Evolutionary conservation across 2,113 vertebrate genomes (phyloP), one percentile per base, ranked within the genome.

Genomic region (Sisor rabdophorus): DNA sequence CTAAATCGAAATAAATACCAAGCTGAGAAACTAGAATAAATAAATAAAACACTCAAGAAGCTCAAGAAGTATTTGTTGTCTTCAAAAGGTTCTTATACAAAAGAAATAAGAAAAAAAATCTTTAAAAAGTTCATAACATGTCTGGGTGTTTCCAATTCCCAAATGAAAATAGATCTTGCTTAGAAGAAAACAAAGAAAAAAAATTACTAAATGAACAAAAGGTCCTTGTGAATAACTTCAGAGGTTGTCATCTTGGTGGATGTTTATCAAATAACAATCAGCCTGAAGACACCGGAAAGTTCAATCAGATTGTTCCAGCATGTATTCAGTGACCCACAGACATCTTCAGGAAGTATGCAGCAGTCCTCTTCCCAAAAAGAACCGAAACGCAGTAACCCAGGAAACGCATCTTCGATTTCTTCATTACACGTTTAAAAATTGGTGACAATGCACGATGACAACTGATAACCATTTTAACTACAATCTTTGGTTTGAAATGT

Each of bases 291-390:
- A 52, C 19, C 9, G 11, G 15, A 16, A 28, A 16, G 2, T 28
- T 8, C 16, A 20, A 53, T 30, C 24, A 56, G 52, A 54, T 54
- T 20, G 19, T 32, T 63, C 16, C 63, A 58, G 19, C 15, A 56
- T 44, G 24, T 6, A 4, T 54, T 75, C 59, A 47, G 12, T 17
- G 13, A 15, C 1, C 10, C 12, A 1, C 15, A 22, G 10, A 58
- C 61, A 40, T 55, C 74, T 58, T 22, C 63, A 11, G 24, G 63
- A 48, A 30, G 55, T 47, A 56, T 20, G 32, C 36, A 48, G 26
- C 1, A 56, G 24, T 56, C 63, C 55, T 48, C 24, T 76, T 48
- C 68, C 63, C 53, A 76, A 68, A 53, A 76, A 58, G 19, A 68
- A 47, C 32, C 8, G 0, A 55, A 55, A 9, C 11, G 22, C 9